phyloP scores from a whole-genome alignment of 2,797 vertebrate species.

The Zalophus californianus region DNA sequence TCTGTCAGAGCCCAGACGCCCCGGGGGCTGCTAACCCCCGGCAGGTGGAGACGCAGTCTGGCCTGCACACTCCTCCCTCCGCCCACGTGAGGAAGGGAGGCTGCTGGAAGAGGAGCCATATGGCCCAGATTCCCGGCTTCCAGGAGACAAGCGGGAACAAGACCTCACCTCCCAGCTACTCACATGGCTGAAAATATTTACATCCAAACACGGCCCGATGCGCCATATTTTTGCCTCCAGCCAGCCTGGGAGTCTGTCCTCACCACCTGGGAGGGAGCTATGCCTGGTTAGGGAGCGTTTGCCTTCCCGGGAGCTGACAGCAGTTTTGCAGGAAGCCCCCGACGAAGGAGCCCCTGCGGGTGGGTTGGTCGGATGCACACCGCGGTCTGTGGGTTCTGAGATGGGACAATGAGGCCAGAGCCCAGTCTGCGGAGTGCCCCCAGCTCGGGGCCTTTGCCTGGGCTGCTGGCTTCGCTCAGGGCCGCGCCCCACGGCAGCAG shows the following conservation, averaged over 20 bases:
- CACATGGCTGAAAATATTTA: slow-evolving; percentile 70
- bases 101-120: slow-evolving; percentile 44
- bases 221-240: slow-evolving; percentile 49
- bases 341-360: too few species aligned
- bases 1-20: too few species aligned
- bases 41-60: not conserved
- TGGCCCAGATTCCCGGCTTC: slow-evolving; percentile 16
- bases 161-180: slow-evolving; percentile 66
- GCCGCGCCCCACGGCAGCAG: not conserved
- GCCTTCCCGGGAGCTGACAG: not conserved
- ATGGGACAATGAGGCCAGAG: not conserved
- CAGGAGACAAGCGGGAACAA: not conserved
- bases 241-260: slow-evolving; percentile 40
- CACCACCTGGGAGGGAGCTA: not conserved
- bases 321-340: too few species aligned
- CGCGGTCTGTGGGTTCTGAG: not conserved
- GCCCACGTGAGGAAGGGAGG: not conserved
- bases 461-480: not conserved
- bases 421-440: not conserved
- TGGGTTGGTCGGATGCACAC: not conserved
- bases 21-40: not conserved
- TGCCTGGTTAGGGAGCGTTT: not conserved
- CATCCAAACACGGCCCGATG: slow-evolving; percentile 34
- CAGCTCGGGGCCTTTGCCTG: too few species aligned
- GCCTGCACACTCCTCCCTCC: rapidly evolving